Percentiles rank a stretch among this genome's conserved stretches.
These are phyloP conservation scores for Poecilobothrus nobilitatus DNA, from an alignment of 2,888 invertebrate species.

Conservation along the genomic window DNA sequence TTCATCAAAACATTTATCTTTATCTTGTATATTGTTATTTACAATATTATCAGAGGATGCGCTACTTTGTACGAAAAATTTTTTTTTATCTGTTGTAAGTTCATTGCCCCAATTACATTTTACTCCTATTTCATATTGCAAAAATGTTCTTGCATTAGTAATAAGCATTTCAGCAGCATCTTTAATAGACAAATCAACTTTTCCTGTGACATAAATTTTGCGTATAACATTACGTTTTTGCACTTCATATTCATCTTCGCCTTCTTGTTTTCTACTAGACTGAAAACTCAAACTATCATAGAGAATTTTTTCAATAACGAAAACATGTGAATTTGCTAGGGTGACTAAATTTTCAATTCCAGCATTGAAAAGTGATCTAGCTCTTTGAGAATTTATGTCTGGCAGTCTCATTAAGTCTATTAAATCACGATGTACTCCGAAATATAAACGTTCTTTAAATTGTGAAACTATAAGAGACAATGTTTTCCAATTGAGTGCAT, in stretches of 20 bases:
- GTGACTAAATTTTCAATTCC: slow-evolving; percentile 70
- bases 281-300: slow-evolving; percentile 76
- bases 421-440: slow-evolving; percentile 87
- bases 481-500: slow-evolving; percentile 84
- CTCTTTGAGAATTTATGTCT: slow-evolving; percentile 72
- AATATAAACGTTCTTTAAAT: slow-evolving; percentile 88
- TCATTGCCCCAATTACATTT: slow-evolving; percentile 26
- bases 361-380: slow-evolving; percentile 71
- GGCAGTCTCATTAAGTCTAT: slow-evolving; percentile 82
- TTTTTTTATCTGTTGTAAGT: too few relatives aligned
- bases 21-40: too few relatives aligned
- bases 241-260: slow-evolving; percentile 57
- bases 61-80: too few relatives aligned
- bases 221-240: slow-evolving; percentile 59
- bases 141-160: slow-evolving; percentile 62
- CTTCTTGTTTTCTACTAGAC: slow-evolving; percentile 64
- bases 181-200: slow-evolving; percentile 66
- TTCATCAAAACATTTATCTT: too few relatives aligned
- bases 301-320: slow-evolving; percentile 66
- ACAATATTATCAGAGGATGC: too few relatives aligned
- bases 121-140: slow-evolving; percentile 65
- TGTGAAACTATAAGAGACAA: slow-evolving; percentile 82
- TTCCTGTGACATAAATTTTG: slow-evolving; percentile 71
- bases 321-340: slow-evolving; percentile 64
- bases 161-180: slow-evolving; percentile 76